Evolutionary conservation across 2,113 vertebrate species (phyloP), one percentile per base, ranked within the genome.

Genomic region (Thalassarche chlororhynchos): DNA sequence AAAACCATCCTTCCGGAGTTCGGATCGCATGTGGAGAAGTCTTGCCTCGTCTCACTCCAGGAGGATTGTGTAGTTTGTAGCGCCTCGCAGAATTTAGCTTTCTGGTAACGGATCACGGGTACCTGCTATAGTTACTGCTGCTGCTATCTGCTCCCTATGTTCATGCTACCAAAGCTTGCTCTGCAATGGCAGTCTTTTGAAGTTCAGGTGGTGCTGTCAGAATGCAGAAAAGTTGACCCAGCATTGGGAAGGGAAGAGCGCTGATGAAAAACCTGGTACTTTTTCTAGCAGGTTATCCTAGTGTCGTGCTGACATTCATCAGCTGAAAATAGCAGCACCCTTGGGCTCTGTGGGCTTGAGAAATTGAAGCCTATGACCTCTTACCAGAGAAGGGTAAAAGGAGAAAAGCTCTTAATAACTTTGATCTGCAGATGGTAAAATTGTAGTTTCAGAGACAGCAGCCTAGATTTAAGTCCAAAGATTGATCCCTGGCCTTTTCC

Each of bases 101-200:
- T 8, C 51, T 44, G 62, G 47, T 23, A 5, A 3, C 4, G 1
- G 11, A 16, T 46, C 6, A 0, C 47, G 9, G 51, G 16, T 42
- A 8, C 52, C 26, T 9, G 0, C 36, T 42, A 0, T 3, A 14
- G 58, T 25, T 12, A 4, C 9, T 5, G 25, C 49, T 69, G 40
- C 14, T 18, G 28, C 21, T 24, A 4, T 23, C 40, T 46, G 1
- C 49, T 62, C n/a, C 17, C 2, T 12, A 1, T 2, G 34, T 34
- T 23, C 6, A 0, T 7, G 29, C 46, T 32, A 4, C 32, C 19
- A 3, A 21, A 40, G 57, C 21, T 13, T 8, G 40, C 55, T 36
- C 47, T 44, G 77, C 21, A 3, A 0, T 5, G 10, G 25, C 17
- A 14, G 40, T 6, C 8, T 26, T 20, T 9, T 11, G 44, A 8